Conservation (phyloP, 2,888 invertebrate species). For the Synanthedon formicaeformis region DNA sequence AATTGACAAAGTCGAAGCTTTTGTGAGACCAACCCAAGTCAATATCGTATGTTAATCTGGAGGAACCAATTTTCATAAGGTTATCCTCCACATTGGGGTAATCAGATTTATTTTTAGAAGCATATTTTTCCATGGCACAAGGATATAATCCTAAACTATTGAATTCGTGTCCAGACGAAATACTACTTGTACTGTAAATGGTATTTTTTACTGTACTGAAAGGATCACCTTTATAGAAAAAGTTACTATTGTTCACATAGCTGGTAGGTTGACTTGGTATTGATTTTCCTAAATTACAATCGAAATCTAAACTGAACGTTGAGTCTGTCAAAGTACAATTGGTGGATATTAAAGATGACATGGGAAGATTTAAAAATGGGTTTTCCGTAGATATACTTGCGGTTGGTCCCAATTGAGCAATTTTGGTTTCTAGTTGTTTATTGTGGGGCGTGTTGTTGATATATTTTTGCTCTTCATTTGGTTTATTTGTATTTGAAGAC, state of each 20-base stretch:
- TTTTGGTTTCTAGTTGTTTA: slow-evolving; percentile 30
- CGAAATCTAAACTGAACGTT: slow-evolving; percentile 50
- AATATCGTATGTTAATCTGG: slow-evolving; percentile 59
- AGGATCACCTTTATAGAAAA: slow-evolving; percentile 58
- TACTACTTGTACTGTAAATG: slow-evolving; percentile 59
- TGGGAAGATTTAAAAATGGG: slow-evolving; percentile 51
- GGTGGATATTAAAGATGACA: slow-evolving; percentile 46
- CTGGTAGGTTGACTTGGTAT: slow-evolving; percentile 33
- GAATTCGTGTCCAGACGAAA: slow-evolving; percentile 55
- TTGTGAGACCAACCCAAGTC: slow-evolving; percentile 65
- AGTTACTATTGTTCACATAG: slow-evolving; percentile 38
- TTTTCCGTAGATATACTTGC: slow-evolving; percentile 38
- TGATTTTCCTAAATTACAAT: slow-evolving; percentile 48
- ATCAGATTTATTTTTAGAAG: slow-evolving; percentile 52
- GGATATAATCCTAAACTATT: slow-evolving; percentile 58
- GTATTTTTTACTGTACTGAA: slow-evolving; percentile 49
- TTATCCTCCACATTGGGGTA: slow-evolving; percentile 54
- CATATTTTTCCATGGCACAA: slow-evolving; percentile 61
- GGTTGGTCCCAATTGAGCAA: slow-evolving; percentile 15
- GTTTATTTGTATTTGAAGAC: slow-evolving; percentile 22
- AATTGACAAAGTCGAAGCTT: slow-evolving; percentile 57
- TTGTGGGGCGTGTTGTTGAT: slow-evolving; percentile 16
- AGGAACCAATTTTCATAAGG: slow-evolving; percentile 59
- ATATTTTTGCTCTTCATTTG: slow-evolving; percentile 31
- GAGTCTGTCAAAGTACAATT: slow-evolving; percentile 39